Evolutionary conservation across 2,888 invertebrate species (phyloP).

Genomic region (Cataglyphis rosenhaueri): DNA sequence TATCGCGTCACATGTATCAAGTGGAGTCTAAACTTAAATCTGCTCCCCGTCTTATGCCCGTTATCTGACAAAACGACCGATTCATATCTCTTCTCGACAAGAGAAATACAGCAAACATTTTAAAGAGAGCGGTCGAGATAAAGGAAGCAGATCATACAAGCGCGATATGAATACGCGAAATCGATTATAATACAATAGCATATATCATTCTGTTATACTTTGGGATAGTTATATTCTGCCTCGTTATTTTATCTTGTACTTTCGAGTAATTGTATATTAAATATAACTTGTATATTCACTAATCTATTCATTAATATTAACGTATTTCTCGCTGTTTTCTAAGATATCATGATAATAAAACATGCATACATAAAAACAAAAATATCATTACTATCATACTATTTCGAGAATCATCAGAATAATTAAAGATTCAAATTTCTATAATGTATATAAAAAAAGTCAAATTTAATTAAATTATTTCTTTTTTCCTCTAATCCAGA

Average conservation of each 20-base stretch:
- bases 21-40: conserved; percentile 46
- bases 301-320: not conserved
- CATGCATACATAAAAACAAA: not conserved
- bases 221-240: not conserved
- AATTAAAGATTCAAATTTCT: not conserved
- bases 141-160: not conserved
- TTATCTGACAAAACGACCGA: conserved; percentile 28
- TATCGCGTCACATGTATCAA: conserved; percentile 45
- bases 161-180: not conserved
- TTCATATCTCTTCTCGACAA: not conserved
- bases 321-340: not conserved
- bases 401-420: not conserved
- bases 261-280: not conserved
- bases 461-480: not conserved
- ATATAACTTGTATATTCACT: too few species aligned
- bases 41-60: not conserved
- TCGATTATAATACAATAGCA: not conserved
- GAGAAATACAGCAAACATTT: conserved; percentile 14
- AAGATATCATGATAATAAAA: not conserved
- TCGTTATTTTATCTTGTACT: conserved; percentile 22
- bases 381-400: not conserved
- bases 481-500: not conserved
- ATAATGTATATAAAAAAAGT: not conserved
- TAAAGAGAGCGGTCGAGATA: not conserved
- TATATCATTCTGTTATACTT: conserved; percentile 24